phyloP scores from a whole-genome alignment of 1,140 invertebrate species.

The Trypoxylus dichotomus region DNA sequence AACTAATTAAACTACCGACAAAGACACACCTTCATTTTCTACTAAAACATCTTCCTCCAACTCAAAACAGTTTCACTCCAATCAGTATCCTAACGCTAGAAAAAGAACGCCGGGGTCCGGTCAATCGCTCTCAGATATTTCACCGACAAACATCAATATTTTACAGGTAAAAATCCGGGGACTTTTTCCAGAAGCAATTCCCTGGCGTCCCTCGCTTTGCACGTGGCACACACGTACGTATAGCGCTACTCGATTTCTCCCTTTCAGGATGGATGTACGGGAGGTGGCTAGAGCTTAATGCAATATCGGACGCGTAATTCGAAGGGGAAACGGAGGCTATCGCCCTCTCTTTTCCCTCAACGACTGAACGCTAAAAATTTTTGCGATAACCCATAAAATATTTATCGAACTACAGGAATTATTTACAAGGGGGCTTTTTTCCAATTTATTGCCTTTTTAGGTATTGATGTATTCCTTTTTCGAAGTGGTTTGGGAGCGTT shows the following conservation, averaged over 20 bases:
- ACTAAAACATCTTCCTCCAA: too few relatives aligned
- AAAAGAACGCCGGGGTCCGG: not conserved
- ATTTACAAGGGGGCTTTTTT: constrained; percentile 29
- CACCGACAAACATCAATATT: constrained; percentile 11
- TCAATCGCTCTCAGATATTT: constrained; percentile 23
- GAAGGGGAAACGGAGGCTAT: not conserved
- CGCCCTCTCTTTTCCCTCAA: not conserved
- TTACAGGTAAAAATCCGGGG: not conserved
- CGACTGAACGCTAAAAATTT: constrained; percentile 5
- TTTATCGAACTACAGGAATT: constrained; percentile 26
- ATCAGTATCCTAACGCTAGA: too few relatives aligned
- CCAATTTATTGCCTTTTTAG: constrained; percentile 33
- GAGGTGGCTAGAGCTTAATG: not conserved
- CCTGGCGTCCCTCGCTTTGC: not conserved
- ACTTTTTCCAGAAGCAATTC: not conserved
- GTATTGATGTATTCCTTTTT: constrained; percentile 32
- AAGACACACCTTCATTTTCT: too few relatives aligned
- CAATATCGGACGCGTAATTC: not conserved
- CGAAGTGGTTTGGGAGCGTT: not conserved
- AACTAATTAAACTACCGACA: too few relatives aligned
- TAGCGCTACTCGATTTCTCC: not conserved
- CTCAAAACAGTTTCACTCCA: too few relatives aligned
- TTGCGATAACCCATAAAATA: constrained; percentile 29
- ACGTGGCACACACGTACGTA: not conserved
- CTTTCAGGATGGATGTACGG: not conserved